Evolutionary conservation across 2,888 invertebrate genomes (phyloP).

Genomic region (Agrochola lota): DNA sequence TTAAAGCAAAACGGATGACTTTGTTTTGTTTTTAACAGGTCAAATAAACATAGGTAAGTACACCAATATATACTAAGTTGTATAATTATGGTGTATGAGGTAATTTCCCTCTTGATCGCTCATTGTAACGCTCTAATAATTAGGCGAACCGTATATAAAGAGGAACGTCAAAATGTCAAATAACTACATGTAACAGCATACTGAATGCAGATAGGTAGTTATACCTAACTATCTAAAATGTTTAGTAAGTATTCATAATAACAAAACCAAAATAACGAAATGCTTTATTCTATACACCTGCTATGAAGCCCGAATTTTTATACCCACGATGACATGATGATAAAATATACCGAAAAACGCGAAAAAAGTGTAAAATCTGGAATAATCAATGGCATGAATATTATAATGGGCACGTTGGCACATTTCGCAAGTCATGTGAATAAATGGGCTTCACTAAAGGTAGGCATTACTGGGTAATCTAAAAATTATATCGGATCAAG

Average conservation of each 20-base stretch:
- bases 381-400: constrained; percentile 64
- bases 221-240: too few relatives aligned
- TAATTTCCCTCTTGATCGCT: too few relatives aligned
- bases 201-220: too few relatives aligned
- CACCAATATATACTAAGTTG: too few relatives aligned
- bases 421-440: constrained; percentile 65
- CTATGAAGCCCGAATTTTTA: background rate
- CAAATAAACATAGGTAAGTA: background rate
- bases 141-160: too few relatives aligned
- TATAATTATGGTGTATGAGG: too few relatives aligned
- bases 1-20: background rate
- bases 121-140: too few relatives aligned
- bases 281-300: background rate
- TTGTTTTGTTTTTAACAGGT: too few relatives aligned
- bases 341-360: constrained; percentile 35
- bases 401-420: constrained; percentile 59
- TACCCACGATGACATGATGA: background rate
- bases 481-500: constrained; percentile 59
- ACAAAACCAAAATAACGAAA: background rate
- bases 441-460: constrained; percentile 62
- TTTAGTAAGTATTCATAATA: too few relatives aligned
- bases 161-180: too few relatives aligned
- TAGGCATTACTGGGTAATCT: constrained; percentile 59
- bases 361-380: constrained; percentile 33
- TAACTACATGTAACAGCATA: too few relatives aligned